phyloP scores from a whole-genome alignment of 2,113 vertebrate species.

The Lucifuga dentata region DNA sequence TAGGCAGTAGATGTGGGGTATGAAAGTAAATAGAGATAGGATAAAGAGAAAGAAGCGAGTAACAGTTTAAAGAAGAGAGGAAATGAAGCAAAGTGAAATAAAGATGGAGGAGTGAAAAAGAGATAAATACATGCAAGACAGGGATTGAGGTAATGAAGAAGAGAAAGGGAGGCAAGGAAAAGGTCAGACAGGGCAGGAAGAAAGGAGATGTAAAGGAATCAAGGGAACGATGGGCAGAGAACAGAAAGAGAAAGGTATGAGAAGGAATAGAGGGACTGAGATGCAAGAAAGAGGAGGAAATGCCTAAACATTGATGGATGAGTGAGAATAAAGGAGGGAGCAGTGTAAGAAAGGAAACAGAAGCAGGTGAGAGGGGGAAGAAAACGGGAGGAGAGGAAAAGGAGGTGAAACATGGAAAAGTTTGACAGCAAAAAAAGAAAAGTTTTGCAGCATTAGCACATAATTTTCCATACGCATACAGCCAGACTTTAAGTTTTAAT shows the following conservation, averaged over 20 bases:
- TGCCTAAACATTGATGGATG: constrained; percentile 13
- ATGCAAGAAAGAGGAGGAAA: neutral
- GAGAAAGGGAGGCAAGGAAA: no score
- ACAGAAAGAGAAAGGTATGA: neutral
- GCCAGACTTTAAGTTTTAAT: constrained; percentile 49
- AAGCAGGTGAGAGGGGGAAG: no score
- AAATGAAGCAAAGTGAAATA: neutral
- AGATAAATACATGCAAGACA: neutral
- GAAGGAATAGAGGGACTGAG: neutral
- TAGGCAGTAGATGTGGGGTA: neutral
- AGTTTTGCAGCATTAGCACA: constrained; percentile 1
- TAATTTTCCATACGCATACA: constrained; percentile 9
- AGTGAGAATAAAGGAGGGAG: neutral
- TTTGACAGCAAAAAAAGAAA: neutral
- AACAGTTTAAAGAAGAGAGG: no score
- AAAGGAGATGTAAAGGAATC: neutral
- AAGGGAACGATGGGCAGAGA: neutral
- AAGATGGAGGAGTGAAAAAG: neutral
- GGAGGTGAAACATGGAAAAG: no score
- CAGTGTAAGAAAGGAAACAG: neutral
- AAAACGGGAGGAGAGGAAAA: no score
- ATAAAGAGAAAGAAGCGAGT: neutral
- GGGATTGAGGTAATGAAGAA: neutral
- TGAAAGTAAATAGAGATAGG: neutral
- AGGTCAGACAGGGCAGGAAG: neutral